Percentiles rank a stretch among this genome's conserved stretches.
Evolutionary conservation across 2,888 invertebrate genomes (phyloP).

Genomic region (Papilio gigon): DNA sequence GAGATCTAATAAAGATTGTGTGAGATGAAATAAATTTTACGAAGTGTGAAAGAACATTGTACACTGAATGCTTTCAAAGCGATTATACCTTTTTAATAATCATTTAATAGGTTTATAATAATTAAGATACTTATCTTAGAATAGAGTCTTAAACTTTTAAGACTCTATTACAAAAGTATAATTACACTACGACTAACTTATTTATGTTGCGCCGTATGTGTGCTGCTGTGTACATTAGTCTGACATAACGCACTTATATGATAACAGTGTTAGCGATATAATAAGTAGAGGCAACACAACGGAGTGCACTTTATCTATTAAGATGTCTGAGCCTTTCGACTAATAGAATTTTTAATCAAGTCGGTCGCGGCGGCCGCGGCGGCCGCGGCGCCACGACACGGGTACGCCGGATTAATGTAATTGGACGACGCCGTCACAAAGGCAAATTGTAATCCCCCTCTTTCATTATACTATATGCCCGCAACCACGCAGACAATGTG

Average conservation of each 20-base stretch:
- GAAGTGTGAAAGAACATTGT: too few species aligned
- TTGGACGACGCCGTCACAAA: slow-evolving; percentile 81
- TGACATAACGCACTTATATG: slow-evolving; percentile 7
- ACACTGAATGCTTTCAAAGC: too few species aligned
- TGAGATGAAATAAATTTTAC: too few species aligned
- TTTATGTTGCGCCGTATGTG: neutral
- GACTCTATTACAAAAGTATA: too few species aligned
- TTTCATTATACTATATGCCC: slow-evolving; percentile 70
- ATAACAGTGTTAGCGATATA: slow-evolving; percentile 34
- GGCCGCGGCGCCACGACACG: slow-evolving; percentile 66
- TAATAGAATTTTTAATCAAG: slow-evolving; percentile 83
- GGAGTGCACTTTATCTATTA: slow-evolving; percentile 76
- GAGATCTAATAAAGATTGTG: too few species aligned
- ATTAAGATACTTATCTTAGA: too few species aligned
- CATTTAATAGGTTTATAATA: too few species aligned
- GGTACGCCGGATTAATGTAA: slow-evolving; percentile 80
- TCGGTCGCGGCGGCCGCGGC: slow-evolving; percentile 66
- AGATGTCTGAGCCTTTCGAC: slow-evolving; percentile 78
- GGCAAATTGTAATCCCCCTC: slow-evolving; percentile 81
- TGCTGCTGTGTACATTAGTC: neutral
- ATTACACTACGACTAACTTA: neutral
- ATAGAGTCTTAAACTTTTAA: too few species aligned
- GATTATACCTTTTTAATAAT: too few species aligned
- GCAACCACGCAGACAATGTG: slow-evolving; percentile 69
- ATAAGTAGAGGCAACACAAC: slow-evolving; percentile 54